These are phyloP conservation scores for Campoletis raptor DNA, from an alignment of 2,888 invertebrate species.

Conservation along the genomic window DNA sequence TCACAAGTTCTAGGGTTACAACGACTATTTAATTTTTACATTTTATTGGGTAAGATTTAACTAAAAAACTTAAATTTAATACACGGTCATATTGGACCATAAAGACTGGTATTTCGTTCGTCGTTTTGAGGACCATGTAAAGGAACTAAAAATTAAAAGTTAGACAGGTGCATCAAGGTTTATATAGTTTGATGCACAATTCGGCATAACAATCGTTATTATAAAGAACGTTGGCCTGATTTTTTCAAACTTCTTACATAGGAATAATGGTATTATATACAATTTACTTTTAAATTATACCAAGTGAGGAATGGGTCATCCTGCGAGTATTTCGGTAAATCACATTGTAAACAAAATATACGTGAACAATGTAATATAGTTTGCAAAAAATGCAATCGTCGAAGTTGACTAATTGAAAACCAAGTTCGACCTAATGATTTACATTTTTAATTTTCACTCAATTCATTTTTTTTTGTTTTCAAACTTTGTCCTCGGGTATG, in stretches of 20 bases:
- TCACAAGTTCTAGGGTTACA: too few relatives aligned
- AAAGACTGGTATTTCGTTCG: background rate
- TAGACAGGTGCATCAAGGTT: background rate
- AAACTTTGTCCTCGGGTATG: background rate
- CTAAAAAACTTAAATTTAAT: background rate
- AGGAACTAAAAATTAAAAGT: conserved; percentile 9
- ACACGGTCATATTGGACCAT: background rate
- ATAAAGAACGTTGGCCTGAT: background rate
- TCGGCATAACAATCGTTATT: background rate
- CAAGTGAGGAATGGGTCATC: conserved; percentile 23
- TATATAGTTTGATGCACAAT: background rate
- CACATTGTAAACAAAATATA: background rate
- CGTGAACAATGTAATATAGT: background rate
- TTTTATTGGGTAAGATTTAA: background rate
- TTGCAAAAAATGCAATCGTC: background rate
- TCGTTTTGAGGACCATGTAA: background rate
- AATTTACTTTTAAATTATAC: conserved; percentile 34
- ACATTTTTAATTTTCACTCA: background rate
- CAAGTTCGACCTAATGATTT: background rate
- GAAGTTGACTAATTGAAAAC: background rate
- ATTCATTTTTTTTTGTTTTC: background rate
- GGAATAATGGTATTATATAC: background rate
- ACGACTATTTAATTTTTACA: background rate
- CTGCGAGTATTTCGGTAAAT: conserved; percentile 21
- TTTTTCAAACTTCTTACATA: background rate